These are phyloP conservation scores for Tenthredo mesomela DNA, from an alignment of 2,888 invertebrate species.

Conservation along the genomic window DNA sequence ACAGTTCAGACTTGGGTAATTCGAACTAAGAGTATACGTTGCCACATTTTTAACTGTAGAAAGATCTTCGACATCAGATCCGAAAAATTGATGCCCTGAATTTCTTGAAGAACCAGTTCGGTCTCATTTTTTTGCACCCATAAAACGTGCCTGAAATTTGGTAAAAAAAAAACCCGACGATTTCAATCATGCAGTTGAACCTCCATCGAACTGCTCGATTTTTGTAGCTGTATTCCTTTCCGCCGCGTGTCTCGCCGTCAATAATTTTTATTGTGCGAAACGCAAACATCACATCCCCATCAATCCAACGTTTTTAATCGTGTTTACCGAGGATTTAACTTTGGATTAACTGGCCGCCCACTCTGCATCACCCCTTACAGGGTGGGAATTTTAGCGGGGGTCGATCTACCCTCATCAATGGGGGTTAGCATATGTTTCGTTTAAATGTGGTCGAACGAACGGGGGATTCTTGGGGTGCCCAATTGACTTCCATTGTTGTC, in stretches of 20 bases:
- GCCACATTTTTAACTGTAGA: background rate
- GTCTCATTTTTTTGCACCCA: background rate
- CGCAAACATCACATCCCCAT: conserved; percentile 63
- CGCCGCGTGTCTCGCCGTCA: conserved; percentile 55
- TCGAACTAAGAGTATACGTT: background rate
- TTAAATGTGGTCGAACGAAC: conserved; percentile 49
- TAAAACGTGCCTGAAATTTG: background rate
- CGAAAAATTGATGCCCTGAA: background rate
- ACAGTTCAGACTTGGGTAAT: background rate
- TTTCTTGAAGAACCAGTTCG: background rate
- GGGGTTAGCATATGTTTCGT: conserved; percentile 56
- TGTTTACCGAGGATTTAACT: conserved; percentile 74
- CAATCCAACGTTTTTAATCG: conserved; percentile 70
- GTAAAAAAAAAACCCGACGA: background rate
- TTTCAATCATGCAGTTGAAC: conserved; percentile 29
- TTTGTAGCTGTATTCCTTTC: background rate
- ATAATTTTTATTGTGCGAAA: conserved; percentile 72
- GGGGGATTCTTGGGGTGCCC: conserved; percentile 42
- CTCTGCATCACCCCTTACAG: conserved; percentile 64
- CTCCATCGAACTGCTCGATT: conserved; percentile 13
- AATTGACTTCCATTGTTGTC: conserved; percentile 53
- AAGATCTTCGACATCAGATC: background rate
- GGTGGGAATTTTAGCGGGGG: conserved; percentile 56
- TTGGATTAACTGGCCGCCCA: conserved; percentile 72
- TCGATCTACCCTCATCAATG: conserved; percentile 48